Conservation (phyloP, 1,140 invertebrate species). For the Drosophila busckii region DNA sequence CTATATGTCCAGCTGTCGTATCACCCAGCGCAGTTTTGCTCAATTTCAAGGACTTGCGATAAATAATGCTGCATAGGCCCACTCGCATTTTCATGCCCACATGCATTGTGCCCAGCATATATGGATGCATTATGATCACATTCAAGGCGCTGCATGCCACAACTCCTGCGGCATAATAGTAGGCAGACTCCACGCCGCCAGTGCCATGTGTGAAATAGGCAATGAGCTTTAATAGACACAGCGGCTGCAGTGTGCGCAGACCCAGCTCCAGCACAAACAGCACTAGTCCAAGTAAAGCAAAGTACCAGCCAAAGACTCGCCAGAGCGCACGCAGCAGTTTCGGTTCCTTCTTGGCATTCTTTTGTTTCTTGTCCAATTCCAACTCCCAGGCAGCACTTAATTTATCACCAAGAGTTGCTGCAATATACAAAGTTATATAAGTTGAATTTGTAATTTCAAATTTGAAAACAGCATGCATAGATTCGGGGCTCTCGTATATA, state of each 20-base stretch:
- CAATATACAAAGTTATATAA: slow-evolving; percentile 1
- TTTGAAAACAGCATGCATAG: too few species aligned
- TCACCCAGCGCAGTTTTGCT: slow-evolving; percentile 86
- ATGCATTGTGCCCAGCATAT: slow-evolving; percentile 87
- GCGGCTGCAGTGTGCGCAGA: slow-evolving; percentile 83
- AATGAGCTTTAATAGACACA: slow-evolving; percentile 86
- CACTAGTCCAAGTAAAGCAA: slow-evolving; percentile 54
- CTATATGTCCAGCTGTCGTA: slow-evolving; percentile 91
- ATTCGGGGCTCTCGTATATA: too few species aligned
- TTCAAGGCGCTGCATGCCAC: slow-evolving; percentile 85
- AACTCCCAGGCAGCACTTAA: slow-evolving; percentile 59
- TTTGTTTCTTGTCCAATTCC: slow-evolving; percentile 38
- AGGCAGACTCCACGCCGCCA: slow-evolving; percentile 80
- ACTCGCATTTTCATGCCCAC: slow-evolving; percentile 89
- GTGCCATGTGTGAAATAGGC: slow-evolving; percentile 81
- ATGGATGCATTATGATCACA: slow-evolving; percentile 87
- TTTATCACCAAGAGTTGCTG: slow-evolving; percentile 65
- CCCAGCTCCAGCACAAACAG: slow-evolving; percentile 64
- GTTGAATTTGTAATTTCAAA: too few species aligned
- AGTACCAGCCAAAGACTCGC: slow-evolving; percentile 62
- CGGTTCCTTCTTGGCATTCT: slow-evolving; percentile 51
- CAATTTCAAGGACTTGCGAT: slow-evolving; percentile 86
- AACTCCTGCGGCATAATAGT: slow-evolving; percentile 84
- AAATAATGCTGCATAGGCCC: slow-evolving; percentile 88
- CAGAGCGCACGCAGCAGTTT: slow-evolving; percentile 50